Percentiles rank a stretch among this genome's conserved stretches.
Conservation (phyloP, 2,113 vertebrate species). For the Microtus oregoni region DNA sequence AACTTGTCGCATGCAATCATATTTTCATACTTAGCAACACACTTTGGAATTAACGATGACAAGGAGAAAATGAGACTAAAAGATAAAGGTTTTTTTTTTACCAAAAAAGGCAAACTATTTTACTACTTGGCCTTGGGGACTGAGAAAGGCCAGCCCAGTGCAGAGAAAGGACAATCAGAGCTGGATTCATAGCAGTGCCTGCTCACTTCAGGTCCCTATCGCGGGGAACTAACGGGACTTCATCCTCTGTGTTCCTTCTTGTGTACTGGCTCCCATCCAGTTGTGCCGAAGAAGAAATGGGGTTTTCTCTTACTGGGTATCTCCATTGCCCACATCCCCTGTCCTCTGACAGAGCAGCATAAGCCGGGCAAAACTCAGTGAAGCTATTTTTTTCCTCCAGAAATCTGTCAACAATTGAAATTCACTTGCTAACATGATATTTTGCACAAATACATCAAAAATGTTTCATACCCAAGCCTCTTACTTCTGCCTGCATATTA, state of each 20-base stretch:
- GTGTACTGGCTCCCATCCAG: not conserved
- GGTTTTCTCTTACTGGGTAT: not conserved
- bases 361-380: not conserved
- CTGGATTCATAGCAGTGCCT: accelerated
- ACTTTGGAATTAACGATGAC: conserved; percentile 52
- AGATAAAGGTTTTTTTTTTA: not conserved
- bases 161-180: not conserved
- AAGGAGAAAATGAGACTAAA: conserved; percentile 11
- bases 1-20: conserved; percentile 16
- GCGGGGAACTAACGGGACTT: not conserved
- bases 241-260: not conserved
- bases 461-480: conserved; percentile 53
- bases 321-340: not conserved
- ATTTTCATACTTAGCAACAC: conserved; percentile 42
- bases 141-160: not conserved
- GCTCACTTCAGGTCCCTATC: too few relatives aligned
- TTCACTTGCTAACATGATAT: conserved; percentile 71
- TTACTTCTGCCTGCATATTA: conserved; percentile 66
- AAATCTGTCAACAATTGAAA: conserved; percentile 64
- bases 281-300: not conserved
- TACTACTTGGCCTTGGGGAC: not conserved
- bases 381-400: conserved; percentile 23
- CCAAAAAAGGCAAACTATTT: conserved; percentile 46
- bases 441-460: conserved; percentile 76
- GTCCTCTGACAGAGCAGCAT: not conserved